These are phyloP conservation scores for Pollenia angustigena DNA, from an alignment of 2,888 invertebrate genomes.

Conservation along the genomic window DNA sequence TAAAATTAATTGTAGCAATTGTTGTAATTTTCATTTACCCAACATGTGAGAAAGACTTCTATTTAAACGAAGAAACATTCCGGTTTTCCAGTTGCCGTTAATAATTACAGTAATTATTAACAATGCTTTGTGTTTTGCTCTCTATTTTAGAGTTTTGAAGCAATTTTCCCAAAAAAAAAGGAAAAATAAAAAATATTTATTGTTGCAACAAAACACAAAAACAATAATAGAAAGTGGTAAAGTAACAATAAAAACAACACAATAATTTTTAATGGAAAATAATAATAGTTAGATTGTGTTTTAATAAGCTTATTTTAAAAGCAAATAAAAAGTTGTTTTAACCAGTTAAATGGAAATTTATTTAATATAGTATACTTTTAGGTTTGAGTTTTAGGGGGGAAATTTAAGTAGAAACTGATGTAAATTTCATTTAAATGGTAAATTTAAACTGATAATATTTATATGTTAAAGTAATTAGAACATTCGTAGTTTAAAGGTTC, in stretches of 20 bases:
- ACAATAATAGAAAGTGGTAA: constrained; percentile 5
- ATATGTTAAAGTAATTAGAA: too few species aligned
- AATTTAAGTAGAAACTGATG: background rate
- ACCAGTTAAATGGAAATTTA: background rate
- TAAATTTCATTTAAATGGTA: too few species aligned
- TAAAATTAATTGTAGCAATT: constrained; percentile 66
- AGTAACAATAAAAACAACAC: constrained; percentile 4
- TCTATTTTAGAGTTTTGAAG: background rate
- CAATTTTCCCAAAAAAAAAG: background rate
- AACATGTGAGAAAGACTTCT: constrained; percentile 19
- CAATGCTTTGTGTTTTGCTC: constrained; percentile 2
- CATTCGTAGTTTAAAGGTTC: too few species aligned
- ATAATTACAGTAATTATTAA: constrained; percentile 61
- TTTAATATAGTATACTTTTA: constrained; percentile 10
- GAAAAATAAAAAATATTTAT: background rate
- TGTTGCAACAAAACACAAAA: constrained; percentile 7
- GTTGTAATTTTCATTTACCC: constrained; percentile 25
- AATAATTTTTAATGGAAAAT: constrained; percentile 41
- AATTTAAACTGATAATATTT: too few species aligned
- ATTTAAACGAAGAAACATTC: constrained; percentile 33
- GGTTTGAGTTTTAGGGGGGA: background rate
- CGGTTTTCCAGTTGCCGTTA: constrained; percentile 37
- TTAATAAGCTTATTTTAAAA: constrained; percentile 26
- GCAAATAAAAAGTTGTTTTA: background rate
- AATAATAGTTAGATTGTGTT: constrained; percentile 37